Evolutionary conservation across 1,140 invertebrate species (phyloP).

Genomic region (Onthophagus taurus): DNA sequence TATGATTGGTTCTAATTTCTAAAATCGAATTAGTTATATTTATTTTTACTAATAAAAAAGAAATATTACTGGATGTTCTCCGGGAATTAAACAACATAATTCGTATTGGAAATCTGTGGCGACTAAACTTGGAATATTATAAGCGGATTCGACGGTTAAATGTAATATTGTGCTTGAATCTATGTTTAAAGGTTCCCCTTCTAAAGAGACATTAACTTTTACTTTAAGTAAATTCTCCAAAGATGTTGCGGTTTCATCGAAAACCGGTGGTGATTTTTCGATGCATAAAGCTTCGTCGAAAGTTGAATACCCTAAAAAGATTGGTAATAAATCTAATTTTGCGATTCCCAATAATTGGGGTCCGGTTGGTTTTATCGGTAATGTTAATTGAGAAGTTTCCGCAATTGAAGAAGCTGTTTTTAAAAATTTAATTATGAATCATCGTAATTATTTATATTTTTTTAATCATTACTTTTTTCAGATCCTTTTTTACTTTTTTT

Average conservation of each 20-base stretch:
- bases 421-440: no score
- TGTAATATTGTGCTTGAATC: conserved; percentile 18
- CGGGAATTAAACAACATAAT: conserved; percentile 21
- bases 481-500: conserved; percentile 4
- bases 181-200: conserved; percentile 13
- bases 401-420: no score
- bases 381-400: no score
- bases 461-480: conserved; percentile 8
- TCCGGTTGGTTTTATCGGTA: no score
- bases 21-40: neutral
- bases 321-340: conserved; percentile 13
- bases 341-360: conserved; percentile 1
- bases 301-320: conserved; percentile 12
- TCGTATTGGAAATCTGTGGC: conserved; percentile 21
- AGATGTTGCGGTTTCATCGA: conserved; percentile 19
- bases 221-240: conserved; percentile 22
- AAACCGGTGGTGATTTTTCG: conserved; percentile 14
- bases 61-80: neutral
- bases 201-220: conserved; percentile 20
- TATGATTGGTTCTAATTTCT: conserved; percentile 5
- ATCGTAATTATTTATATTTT: conserved; percentile 8
- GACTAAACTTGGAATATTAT: conserved; percentile 23
- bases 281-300: conserved; percentile 21
- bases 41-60: neutral
- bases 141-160: conserved; percentile 28